phyloP scores from a whole-genome alignment of 2,797 vertebrate genomes.

The Malacoctenus gilli region DNA sequence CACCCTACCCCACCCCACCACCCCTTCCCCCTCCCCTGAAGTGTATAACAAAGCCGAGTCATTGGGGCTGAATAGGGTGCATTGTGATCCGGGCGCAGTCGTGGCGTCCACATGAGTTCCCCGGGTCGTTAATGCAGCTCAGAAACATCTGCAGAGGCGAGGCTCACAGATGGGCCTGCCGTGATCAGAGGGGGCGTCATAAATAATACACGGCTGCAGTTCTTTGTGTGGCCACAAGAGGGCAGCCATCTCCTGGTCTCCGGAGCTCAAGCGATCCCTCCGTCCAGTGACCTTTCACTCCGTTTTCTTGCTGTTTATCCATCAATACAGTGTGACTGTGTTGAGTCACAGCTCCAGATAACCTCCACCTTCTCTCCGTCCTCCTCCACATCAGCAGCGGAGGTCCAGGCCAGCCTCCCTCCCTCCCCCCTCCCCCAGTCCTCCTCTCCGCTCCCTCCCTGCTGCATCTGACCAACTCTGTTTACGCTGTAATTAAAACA shows the following conservation, averaged over 20 bases:
- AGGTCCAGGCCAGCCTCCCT: slow-evolving; percentile 42
- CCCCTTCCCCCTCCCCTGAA: too few relatives aligned
- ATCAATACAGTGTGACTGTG: too few relatives aligned
- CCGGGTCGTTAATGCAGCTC: slow-evolving; percentile 38
- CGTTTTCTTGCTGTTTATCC: too few relatives aligned
- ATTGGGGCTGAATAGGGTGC: slow-evolving; percentile 59
- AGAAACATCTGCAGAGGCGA: slow-evolving; percentile 64
- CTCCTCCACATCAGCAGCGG: slow-evolving; percentile 37
- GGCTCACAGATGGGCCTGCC: slow-evolving; percentile 56
- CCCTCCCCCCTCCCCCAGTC: slow-evolving; percentile 61
- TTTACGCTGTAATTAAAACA: slow-evolving; percentile 85
- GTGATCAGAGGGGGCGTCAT: slow-evolving; percentile 25
- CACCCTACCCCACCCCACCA: too few relatives aligned
- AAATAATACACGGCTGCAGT: slow-evolving; percentile 55
- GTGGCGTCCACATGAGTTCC: slow-evolving; percentile 45
- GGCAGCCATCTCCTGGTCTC: slow-evolving; percentile 57
- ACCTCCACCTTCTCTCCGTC: slow-evolving; percentile 2
- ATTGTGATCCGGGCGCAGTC: slow-evolving; percentile 57
- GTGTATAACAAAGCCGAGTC: slow-evolving; percentile 59
- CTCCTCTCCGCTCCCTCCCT: too few relatives aligned
- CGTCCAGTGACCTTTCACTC: slow-evolving; percentile 16
- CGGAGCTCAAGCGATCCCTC: slow-evolving; percentile 54
- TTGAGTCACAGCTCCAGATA: not conserved
- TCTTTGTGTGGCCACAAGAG: slow-evolving; percentile 64
- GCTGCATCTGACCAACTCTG: slow-evolving; percentile 74